Percentiles rank a stretch among this genome's conserved stretches.
These are phyloP conservation scores for Sebastes matsubarae DNA, from an alignment of 2,797 vertebrate genomes.

Conservation along the genomic window DNA sequence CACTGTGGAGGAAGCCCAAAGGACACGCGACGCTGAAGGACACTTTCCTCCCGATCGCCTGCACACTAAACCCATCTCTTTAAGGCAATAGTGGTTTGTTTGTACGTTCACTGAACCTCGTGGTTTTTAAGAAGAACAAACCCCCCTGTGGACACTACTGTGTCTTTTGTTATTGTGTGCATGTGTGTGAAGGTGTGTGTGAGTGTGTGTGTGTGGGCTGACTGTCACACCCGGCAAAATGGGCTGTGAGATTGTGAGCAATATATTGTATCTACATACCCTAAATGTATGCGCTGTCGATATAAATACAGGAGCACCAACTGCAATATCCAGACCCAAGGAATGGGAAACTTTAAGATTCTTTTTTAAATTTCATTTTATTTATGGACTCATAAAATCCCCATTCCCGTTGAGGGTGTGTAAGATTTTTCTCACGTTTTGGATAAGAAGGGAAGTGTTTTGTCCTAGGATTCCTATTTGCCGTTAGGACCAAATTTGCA, in stretches of 20 bases:
- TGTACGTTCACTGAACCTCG: conserved; percentile 22
- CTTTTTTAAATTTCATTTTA: conserved; percentile 39
- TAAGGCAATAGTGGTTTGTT: conserved; percentile 72
- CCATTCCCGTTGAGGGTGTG: conserved; percentile 41
- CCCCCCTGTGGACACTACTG: conserved; percentile 50
- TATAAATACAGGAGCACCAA: conserved; percentile 52
- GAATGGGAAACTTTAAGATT: conserved; percentile 45
- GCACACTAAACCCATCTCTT: conserved; percentile 52
- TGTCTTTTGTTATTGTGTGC: conserved; percentile 53
- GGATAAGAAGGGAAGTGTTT: conserved; percentile 33
- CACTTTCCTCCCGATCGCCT: conserved; percentile 27
- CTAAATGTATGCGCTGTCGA: conserved; percentile 56
- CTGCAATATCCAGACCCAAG: conserved; percentile 61
- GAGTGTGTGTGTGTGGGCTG: not conserved
- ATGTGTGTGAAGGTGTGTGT: conserved; percentile 22
- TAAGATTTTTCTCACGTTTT: conserved; percentile 32
- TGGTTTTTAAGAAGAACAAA: conserved; percentile 36
- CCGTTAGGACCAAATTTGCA: conserved; percentile 70
- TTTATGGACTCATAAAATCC: conserved; percentile 54
- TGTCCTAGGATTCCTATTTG: conserved; percentile 46
- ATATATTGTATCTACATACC: conserved; percentile 65
- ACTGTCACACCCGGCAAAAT: conserved; percentile 49
- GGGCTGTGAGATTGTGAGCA: conserved; percentile 70
- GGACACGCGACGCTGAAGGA: conserved; percentile 11
- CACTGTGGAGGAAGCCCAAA: conserved; percentile 12